phyloP scores from a whole-genome alignment of 2,797 vertebrate genomes.

The Crenichthys baileyi region DNA sequence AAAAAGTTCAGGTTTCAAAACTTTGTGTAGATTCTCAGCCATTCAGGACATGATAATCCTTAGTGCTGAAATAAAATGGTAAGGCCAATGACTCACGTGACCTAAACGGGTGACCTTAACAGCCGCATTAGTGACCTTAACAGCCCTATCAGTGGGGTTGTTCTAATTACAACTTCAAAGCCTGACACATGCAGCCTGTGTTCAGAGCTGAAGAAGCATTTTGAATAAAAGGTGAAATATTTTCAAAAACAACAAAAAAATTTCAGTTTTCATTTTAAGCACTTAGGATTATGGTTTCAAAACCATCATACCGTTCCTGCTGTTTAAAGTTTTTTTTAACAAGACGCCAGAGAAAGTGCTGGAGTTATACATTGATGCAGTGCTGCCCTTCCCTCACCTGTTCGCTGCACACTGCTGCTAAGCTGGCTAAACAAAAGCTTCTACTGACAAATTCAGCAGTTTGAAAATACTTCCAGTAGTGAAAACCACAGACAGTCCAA shows the following conservation, averaged over 20 bases:
- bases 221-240: background rate
- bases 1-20: background rate
- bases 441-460: background rate
- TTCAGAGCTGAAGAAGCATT: background rate
- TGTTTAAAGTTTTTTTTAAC: background rate
- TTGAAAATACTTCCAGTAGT: background rate
- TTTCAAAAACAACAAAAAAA: background rate
- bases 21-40: background rate
- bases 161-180: background rate
- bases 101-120: background rate
- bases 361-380: no score
- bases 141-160: no score
- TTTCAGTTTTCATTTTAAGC: no score
- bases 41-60: background rate
- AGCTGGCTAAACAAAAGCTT: background rate
- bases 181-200: background rate
- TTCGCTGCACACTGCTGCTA: background rate
- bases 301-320: background rate
- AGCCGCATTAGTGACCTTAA: no score
- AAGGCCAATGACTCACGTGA: background rate
- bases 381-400: background rate
- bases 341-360: background rate
- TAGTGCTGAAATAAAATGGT: background rate
- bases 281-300: background rate
- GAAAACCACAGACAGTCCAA: background rate